Conservation (phyloP, 2,113 vertebrate genomes). For the Stegastes partitus region DNA sequence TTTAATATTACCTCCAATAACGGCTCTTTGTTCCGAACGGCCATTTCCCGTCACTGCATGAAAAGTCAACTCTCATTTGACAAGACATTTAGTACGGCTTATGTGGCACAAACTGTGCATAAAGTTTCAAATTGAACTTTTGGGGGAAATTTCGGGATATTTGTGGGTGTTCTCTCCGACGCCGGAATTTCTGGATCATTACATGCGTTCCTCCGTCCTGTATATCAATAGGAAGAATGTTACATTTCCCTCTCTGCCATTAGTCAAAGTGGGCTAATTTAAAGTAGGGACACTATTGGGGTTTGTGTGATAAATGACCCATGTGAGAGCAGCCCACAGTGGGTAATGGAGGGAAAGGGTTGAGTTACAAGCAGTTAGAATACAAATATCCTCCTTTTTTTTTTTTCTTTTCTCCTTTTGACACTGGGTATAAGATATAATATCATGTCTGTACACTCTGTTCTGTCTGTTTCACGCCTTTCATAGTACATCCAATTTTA, state of each 20-base stretch:
- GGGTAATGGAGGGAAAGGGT: conserved; percentile 53
- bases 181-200: conserved; percentile 63
- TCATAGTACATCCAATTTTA: not conserved
- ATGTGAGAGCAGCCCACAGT: conserved; percentile 39
- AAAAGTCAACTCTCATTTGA: conserved; percentile 75
- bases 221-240: conserved; percentile 52
- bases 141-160: conserved; percentile 23
- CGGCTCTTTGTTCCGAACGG: conserved; percentile 66
- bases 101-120: conserved; percentile 50
- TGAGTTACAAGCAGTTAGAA: conserved; percentile 62
- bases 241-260: conserved; percentile 52
- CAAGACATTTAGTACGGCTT: conserved; percentile 65
- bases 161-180: conserved; percentile 40
- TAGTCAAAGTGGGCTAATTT: conserved; percentile 73
- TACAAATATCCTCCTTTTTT: conserved; percentile 43
- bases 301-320: conserved; percentile 70
- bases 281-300: conserved; percentile 62
- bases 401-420: not conserved
- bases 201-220: conserved; percentile 34
- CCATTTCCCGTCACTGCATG: conserved; percentile 60
- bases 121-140: conserved; percentile 71
- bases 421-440: conserved; percentile 3
- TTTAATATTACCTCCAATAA: conserved; percentile 77
- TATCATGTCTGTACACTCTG: not conserved
- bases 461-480: not conserved